phyloP scores from a whole-genome alignment of 2,888 invertebrate species.

The Diachrysia chrysitis region DNA sequence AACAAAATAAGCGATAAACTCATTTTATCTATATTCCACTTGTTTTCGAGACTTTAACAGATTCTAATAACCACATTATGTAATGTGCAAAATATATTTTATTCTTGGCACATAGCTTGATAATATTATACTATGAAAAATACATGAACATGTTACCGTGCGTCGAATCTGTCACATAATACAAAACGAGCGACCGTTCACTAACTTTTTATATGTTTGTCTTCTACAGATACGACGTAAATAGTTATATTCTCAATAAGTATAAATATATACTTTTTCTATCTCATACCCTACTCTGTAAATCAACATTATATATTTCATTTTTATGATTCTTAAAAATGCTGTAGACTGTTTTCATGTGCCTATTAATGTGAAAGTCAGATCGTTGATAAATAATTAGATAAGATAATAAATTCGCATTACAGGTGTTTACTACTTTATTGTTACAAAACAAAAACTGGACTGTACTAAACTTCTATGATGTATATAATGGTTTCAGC shows the following conservation, averaged over 20 bases:
- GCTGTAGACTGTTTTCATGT: slow-evolving; percentile 28
- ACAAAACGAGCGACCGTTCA: slow-evolving; percentile 29
- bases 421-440: not conserved
- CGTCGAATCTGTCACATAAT: slow-evolving; percentile 22
- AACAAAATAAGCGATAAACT: not conserved
- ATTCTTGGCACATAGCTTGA: slow-evolving; percentile 51
- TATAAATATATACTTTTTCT: slow-evolving; percentile 46
- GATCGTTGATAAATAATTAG: not conserved
- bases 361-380: slow-evolving; percentile 19
- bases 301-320: slow-evolving; percentile 41
- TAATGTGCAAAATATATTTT: slow-evolving; percentile 53
- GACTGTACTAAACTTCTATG: not conserved
- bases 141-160: slow-evolving; percentile 36
- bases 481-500: too few species aligned
- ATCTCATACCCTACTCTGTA: slow-evolving; percentile 36
- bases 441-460: not conserved
- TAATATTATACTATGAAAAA: slow-evolving; percentile 34
- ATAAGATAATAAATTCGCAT: not conserved
- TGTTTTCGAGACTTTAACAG: slow-evolving; percentile 30
- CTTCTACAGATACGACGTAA: slow-evolving; percentile 38
- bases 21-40: not conserved
- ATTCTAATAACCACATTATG: slow-evolving; percentile 30
- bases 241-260: slow-evolving; percentile 46
- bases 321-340: slow-evolving; percentile 34
- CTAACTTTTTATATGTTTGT: slow-evolving; percentile 13